A percentile compares a stretch with the other conserved stretches of the same genome.
Evolutionary conservation across 1,140 invertebrate species (phyloP).

Genomic region (Drosophila pruinosa): DNA sequence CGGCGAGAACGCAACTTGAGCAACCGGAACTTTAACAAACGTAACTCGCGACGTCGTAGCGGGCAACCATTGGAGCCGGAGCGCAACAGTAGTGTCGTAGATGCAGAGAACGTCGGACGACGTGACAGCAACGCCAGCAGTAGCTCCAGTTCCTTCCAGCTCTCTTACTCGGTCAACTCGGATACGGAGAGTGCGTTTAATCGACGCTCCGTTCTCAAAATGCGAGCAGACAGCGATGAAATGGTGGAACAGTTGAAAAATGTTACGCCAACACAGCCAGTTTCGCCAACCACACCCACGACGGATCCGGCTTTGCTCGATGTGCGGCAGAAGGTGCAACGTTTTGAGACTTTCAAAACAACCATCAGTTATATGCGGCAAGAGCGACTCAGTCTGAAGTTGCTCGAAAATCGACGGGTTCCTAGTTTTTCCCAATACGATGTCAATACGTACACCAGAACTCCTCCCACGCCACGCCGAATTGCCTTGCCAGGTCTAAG

Average conservation of each 20-base stretch:
- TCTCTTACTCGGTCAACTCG: conserved; percentile 68
- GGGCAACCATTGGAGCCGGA: conserved; percentile 51
- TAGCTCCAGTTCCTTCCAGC: conserved; percentile 65
- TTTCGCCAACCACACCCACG: conserved; percentile 29
- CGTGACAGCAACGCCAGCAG: conserved; percentile 20
- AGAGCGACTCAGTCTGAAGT: conserved; percentile 53
- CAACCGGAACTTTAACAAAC: conserved; percentile 76
- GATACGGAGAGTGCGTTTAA: conserved; percentile 69
- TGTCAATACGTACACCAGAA: background rate
- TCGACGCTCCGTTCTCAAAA: conserved; percentile 58
- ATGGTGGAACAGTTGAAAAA: too few relatives aligned
- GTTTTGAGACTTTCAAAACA: conserved; percentile 63
- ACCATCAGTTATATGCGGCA: conserved; percentile 43
- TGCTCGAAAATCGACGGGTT: conserved; percentile 59
- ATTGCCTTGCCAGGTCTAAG: conserved; percentile 33
- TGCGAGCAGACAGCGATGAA: conserved; percentile 44
- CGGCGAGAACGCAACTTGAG: conserved; percentile 77
- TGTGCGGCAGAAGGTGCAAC: conserved; percentile 72
- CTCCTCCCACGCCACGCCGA: conserved; percentile 43
- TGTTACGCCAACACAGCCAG: background rate
- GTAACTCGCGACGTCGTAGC: conserved; percentile 65
- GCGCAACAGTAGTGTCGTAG: conserved; percentile 41
- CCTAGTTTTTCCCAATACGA: conserved; percentile 47
- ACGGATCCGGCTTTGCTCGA: conserved; percentile 67
- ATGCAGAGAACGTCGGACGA: conserved; percentile 34